Evolutionary conservation across 2,888 invertebrate species (phyloP), one percentile per base, ranked within the genome.

Genomic region (Erannis defoliaria): DNA sequence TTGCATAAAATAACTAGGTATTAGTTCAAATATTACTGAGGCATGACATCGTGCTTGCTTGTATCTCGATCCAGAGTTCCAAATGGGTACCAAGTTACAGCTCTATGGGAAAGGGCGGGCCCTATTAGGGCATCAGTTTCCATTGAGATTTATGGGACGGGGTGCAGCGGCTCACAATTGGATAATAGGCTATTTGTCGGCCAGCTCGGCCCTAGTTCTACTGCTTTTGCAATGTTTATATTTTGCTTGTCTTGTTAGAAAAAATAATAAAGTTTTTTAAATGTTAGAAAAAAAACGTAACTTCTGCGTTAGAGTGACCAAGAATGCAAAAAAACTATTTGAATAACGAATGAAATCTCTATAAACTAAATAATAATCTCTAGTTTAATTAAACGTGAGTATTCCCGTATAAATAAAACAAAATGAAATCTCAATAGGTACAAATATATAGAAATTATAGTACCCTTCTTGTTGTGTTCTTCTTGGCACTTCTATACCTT

Each of bases 61-160:
- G 42, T 42, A 21, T 19, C 12, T 12, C 16, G 1, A 12, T 14
- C 26, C 18, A 46, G n/a, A 16, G 8, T 16, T 5, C 4, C 1
- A 26, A 26, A 8, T 4, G 26, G 31, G 46, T 31, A 31, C 46
- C 18, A 26, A 45, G 57, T 9, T 33, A 19, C 10, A 35, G 50
- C 8, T 46, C 64, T 56, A 68, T 67, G 70, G 68, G 70, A 71
- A 68, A 72, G 72, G 75, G 77, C 75, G 60, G 45, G 55, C 59
- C 67, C 73, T 68, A 63, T 70, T 64, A 71, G 61, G 65, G 51
- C 66, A 57, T 67, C 65, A 53, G 49, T 59, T 55, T 66, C 65
- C 74, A 81, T 81, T 81, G 75, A 81, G 75, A 81, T 81, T 81
- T 82, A 81, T 81, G 77, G 74, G 75, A 70, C 74, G 55, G 57